Percentiles rank a stretch among this genome's conserved stretches.
These are phyloP conservation scores for Drosophila watanabei DNA, from an alignment of 1,140 invertebrate genomes.

Conservation along the genomic window DNA sequence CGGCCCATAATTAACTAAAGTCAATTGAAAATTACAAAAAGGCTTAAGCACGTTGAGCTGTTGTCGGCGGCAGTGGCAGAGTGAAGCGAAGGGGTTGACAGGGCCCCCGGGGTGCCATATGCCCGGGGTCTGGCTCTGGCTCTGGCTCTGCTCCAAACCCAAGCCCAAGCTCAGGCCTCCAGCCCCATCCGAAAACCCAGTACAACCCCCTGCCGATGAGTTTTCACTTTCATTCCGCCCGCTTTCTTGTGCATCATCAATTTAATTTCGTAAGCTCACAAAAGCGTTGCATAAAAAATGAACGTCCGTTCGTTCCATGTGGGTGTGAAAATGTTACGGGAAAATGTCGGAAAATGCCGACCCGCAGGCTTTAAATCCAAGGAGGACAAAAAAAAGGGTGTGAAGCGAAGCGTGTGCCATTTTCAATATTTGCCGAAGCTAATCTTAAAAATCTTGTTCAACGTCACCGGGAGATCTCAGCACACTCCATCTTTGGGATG, in stretches of 20 bases:
- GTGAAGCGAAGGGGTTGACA: conserved; percentile 36
- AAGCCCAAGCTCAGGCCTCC: not conserved
- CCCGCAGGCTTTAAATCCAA: conserved; percentile 48
- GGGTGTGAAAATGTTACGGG: conserved; percentile 65
- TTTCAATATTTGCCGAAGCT: conserved; percentile 73
- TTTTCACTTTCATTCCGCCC: conserved; percentile 57
- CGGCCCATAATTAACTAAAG: conserved; percentile 72
- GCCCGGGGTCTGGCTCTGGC: too few relatives aligned
- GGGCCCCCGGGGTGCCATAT: conserved; percentile 45
- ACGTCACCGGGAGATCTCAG: conserved; percentile 57
- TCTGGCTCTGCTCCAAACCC: conserved; percentile 20
- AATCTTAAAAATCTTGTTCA: conserved; percentile 80
- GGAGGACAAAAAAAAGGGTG: conserved; percentile 64
- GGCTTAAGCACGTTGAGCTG: conserved; percentile 58
- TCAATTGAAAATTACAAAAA: conserved; percentile 79
- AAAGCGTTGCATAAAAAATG: conserved; percentile 77
- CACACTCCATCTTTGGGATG: conserved; percentile 21
- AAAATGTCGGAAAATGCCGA: conserved; percentile 24
- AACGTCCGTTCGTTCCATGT: conserved; percentile 55
- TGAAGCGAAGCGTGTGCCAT: conserved; percentile 73
- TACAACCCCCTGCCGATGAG: conserved; percentile 44
- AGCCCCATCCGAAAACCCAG: not conserved
- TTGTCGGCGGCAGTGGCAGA: conserved; percentile 24
- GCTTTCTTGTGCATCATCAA: conserved; percentile 71
- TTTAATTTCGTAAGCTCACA: conserved; percentile 78